A percentile compares a stretch with the other conserved stretches of the same genome.
Conservation (phyloP, 2,113 vertebrate genomes). For the Hippoglossus stenolepis region DNA sequence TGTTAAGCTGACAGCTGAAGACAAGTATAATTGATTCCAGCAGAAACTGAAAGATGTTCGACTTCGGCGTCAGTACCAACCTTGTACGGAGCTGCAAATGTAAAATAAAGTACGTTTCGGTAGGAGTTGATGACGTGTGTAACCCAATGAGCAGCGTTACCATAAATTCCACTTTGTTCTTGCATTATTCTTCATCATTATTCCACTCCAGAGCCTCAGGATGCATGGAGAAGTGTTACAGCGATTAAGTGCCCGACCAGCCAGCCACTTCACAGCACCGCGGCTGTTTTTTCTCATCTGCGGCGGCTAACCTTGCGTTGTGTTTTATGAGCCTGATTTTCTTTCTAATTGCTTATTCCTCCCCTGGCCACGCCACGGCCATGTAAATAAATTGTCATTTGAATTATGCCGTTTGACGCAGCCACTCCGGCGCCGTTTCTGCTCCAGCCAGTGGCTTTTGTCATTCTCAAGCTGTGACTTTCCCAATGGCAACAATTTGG, state of each 20-base stretch:
- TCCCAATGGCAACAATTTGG: conserved; percentile 53
- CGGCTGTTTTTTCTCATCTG: too few relatives aligned
- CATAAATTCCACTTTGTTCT: neutral
- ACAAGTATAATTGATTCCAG: conserved; percentile 34
- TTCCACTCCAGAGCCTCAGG: neutral
- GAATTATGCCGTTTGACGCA: neutral
- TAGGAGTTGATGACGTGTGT: neutral
- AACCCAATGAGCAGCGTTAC: neutral
- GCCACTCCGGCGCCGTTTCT: neutral
- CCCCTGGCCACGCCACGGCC: conserved; percentile 2
- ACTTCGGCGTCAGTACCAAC: neutral
- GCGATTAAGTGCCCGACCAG: neutral
- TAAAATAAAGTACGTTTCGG: conserved; percentile 15
- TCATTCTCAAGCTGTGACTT: conserved; percentile 48
- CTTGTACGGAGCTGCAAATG: conserved; percentile 7
- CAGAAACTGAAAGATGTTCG: conserved; percentile 44
- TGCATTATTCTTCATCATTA: neutral
- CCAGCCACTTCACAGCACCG: neutral
- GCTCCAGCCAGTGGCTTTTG: conserved; percentile 13
- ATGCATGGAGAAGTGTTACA: neutral
- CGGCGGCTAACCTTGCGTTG: neutral
- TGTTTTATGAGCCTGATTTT: conserved; percentile 15
- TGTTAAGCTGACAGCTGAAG: conserved; percentile 49
- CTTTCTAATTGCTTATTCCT: conserved; percentile 17
- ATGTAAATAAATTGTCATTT: conserved; percentile 25